Percentiles rank a stretch among this genome's conserved stretches.
Conservation (phyloP, 2,888 invertebrate genomes). For the Amorpha juglandis region DNA sequence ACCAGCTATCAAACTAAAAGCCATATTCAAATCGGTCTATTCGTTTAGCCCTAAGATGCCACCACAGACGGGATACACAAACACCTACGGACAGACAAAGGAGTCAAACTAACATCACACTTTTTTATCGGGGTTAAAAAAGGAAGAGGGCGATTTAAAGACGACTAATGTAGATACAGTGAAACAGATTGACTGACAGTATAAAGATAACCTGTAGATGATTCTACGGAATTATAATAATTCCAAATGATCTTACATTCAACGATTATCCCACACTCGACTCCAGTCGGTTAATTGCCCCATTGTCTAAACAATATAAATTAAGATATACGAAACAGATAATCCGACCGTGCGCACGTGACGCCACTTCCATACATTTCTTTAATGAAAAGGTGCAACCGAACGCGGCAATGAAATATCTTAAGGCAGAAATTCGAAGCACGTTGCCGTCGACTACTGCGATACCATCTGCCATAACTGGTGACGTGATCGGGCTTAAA, state of each 20-base stretch:
- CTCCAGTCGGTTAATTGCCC: conserved; percentile 50
- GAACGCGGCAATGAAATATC: conserved; percentile 26
- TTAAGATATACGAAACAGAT: conserved; percentile 45
- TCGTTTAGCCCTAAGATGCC: too few species aligned
- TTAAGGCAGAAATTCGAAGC: conserved; percentile 23
- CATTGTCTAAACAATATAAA: conserved; percentile 49
- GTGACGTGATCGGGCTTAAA: conserved; percentile 21
- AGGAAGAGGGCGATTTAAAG: background rate
- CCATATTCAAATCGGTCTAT: too few species aligned
- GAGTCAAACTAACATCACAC: too few species aligned
- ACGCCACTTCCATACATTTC: conserved; percentile 42
- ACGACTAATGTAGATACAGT: background rate
- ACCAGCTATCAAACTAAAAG: too few species aligned
- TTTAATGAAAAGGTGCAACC: conserved; percentile 49
- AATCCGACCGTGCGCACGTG: conserved; percentile 44
- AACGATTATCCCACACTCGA: conserved; percentile 46
- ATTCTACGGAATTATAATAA: background rate
- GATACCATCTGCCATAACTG: conserved; percentile 22
- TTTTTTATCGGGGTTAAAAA: background rate
- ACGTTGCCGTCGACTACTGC: conserved; percentile 23
- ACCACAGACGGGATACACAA: too few species aligned
- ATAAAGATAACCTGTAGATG: background rate
- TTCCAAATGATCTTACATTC: conserved; percentile 20
- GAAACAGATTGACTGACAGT: too few species aligned
- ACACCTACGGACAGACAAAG: too few species aligned